A percentile compares a stretch with the other conserved stretches of the same genome.
Evolutionary conservation across 2,888 invertebrate species (phyloP).

Genomic region (Vesta saturnalis): DNA sequence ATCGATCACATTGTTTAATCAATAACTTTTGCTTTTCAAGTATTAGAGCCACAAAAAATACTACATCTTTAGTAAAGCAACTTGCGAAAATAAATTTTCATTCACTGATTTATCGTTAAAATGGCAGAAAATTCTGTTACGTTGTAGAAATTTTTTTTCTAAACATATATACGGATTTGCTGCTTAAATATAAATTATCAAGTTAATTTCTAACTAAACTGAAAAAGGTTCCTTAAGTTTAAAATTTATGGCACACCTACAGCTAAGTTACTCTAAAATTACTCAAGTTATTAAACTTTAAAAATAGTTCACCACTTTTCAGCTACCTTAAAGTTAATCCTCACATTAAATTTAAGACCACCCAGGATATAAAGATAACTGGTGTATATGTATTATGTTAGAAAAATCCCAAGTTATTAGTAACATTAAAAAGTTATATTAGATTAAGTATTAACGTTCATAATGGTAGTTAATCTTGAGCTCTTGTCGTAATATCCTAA

Average conservation of each 20-base stretch:
- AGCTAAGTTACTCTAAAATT: constrained; percentile 15
- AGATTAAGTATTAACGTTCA: constrained; percentile 2
- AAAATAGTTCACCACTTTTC: constrained; percentile 22
- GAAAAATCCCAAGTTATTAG: constrained; percentile 7
- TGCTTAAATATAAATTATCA: constrained; percentile 4
- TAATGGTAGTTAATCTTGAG: not conserved
- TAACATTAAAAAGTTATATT: constrained; percentile 4
- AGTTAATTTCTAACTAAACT: constrained; percentile 12
- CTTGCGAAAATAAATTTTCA: too few species aligned
- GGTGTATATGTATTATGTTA: constrained; percentile 7
- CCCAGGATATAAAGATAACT: not conserved
- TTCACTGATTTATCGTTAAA: not conserved
- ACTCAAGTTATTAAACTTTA: constrained; percentile 24
- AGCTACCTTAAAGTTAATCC: constrained; percentile 16
- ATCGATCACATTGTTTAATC: too few species aligned
- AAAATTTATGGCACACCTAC: constrained; percentile 13
- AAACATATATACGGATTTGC: not conserved
- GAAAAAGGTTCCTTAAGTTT: constrained; percentile 10
- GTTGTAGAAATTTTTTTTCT: not conserved
- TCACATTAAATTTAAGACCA: constrained; percentile 8
- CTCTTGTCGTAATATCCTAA: not conserved
- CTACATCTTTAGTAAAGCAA: too few species aligned
- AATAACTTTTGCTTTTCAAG: too few species aligned
- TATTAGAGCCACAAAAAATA: too few species aligned
- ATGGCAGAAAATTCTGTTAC: constrained; percentile 2